Evolutionary conservation across 2,113 vertebrate genomes (phyloP).

Genomic region (Paramormyrops kingsleyae): DNA sequence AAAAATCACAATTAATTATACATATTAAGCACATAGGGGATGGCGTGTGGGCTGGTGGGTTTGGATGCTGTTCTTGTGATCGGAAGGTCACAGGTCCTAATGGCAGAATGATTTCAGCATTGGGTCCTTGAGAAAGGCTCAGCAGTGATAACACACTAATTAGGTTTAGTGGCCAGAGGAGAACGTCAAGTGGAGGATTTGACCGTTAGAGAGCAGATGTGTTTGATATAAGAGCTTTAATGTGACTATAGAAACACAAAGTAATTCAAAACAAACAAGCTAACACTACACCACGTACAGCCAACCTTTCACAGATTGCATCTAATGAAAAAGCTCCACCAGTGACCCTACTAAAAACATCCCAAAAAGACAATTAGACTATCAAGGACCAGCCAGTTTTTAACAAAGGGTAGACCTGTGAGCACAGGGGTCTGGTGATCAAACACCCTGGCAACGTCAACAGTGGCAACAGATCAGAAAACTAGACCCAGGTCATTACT

Average conservation of each 20-base stretch:
- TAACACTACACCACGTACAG: background rate
- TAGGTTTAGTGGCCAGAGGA: background rate
- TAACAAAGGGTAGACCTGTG: background rate
- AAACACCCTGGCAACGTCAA: background rate
- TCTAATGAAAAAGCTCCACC: background rate
- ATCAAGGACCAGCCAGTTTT: background rate
- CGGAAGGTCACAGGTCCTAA: background rate
- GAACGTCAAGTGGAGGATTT: background rate
- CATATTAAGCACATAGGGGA: background rate
- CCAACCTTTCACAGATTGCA: background rate
- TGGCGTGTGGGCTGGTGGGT: background rate
- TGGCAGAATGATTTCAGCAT: background rate
- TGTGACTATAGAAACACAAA: background rate
- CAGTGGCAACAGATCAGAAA: background rate
- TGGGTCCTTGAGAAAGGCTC: background rate
- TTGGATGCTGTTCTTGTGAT: background rate
- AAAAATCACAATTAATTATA: background rate
- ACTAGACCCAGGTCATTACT: background rate
- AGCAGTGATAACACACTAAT: background rate
- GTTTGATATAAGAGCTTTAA: background rate
- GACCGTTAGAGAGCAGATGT: background rate
- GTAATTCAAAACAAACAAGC: background rate
- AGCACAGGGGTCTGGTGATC: background rate
- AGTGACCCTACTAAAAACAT: background rate
- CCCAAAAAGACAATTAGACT: background rate